Evolutionary conservation across 2,888 invertebrate species (phyloP).

Genomic region (Synanthedon tipuliformis): DNA sequence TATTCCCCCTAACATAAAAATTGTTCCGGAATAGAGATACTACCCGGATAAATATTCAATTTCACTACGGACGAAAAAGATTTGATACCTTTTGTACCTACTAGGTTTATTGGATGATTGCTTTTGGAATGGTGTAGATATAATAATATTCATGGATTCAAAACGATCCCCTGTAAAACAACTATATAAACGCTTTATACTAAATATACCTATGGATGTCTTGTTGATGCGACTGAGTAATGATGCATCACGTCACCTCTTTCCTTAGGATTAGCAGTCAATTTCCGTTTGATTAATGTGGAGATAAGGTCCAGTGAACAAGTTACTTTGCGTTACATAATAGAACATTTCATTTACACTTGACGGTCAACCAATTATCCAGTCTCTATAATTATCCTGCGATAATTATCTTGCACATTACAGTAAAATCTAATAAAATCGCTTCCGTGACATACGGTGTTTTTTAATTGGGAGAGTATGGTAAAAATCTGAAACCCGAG

Average conservation of each 20-base stretch:
- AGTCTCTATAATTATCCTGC: not conserved
- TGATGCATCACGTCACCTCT: not conserved
- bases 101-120: constrained; percentile 66
- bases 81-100: constrained; percentile 67
- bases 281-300: not conserved
- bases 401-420: not conserved
- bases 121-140: constrained; percentile 66
- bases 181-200: no score
- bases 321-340: not conserved
- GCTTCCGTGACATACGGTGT: not conserved
- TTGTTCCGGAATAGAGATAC: constrained; percentile 70
- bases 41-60: constrained; percentile 71
- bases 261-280: not conserved
- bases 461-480: not conserved
- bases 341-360: not conserved
- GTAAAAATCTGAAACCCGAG: not conserved
- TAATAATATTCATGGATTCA: constrained; percentile 66
- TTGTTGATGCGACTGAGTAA: not conserved
- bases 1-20: constrained; percentile 67
- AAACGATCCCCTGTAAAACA: not conserved
- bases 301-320: not conserved
- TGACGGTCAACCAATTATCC: not conserved
- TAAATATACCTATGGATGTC: no score
- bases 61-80: constrained; percentile 69
- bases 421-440: not conserved